Conservation (phyloP, 1,140 invertebrate genomes). For the Hyposmocoma kahamanoa region DNA sequence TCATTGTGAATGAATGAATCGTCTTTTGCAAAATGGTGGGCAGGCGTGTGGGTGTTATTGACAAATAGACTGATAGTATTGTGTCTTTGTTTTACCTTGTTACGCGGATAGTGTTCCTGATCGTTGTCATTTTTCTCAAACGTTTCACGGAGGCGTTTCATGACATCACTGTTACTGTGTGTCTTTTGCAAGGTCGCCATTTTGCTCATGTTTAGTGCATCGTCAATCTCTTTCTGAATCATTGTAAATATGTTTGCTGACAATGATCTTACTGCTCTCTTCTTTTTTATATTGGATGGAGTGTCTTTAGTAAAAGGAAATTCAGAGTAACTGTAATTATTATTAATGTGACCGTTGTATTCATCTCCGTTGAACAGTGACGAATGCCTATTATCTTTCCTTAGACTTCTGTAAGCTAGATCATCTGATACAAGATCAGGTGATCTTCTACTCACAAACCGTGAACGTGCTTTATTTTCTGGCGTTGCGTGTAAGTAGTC, state of each 20-base stretch:
- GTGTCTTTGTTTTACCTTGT: conserved; percentile 70
- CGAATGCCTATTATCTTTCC: conserved; percentile 81
- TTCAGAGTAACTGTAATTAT: conserved; percentile 57
- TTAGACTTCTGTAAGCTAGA: conserved; percentile 86
- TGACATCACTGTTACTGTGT: conserved; percentile 64
- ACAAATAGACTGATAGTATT: conserved; percentile 65
- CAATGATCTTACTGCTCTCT: conserved; percentile 83
- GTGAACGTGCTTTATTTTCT: conserved; percentile 74
- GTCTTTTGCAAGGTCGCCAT: conserved; percentile 58
- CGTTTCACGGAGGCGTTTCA: conserved; percentile 56
- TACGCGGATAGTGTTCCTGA: conserved; percentile 50
- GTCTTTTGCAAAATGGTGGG: conserved; percentile 65
- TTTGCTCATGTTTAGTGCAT: conserved; percentile 61
- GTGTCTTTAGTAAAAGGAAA: conserved; percentile 56
- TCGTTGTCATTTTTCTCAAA: conserved; percentile 61
- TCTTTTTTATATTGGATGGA: conserved; percentile 75
- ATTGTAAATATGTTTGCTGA: conserved; percentile 87
- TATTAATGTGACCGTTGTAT: conserved; percentile 49
- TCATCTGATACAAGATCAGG: conserved; percentile 91
- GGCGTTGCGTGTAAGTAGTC: conserved; percentile 89
- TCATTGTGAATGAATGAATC: conserved; percentile 67
- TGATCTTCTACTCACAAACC: conserved; percentile 78
- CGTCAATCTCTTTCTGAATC: conserved; percentile 76
- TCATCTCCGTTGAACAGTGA: conserved; percentile 53
- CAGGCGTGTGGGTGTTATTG: conserved; percentile 53